Conservation (phyloP, 2,797 vertebrate genomes). For the Parambassis ranga region DNA sequence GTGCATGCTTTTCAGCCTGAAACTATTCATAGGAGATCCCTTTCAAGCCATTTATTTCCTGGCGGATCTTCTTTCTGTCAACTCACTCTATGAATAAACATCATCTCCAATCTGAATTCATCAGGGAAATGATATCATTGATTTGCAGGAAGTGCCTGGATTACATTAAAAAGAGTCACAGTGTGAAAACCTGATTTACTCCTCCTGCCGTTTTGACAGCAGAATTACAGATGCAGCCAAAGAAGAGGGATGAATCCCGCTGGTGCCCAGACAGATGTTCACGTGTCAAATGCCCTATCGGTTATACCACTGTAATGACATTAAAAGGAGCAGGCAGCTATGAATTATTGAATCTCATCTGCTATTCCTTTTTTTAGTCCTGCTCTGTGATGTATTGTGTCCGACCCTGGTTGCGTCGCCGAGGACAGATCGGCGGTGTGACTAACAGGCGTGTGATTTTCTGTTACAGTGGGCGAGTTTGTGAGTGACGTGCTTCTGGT, state of each 20-base stretch:
- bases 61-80: slow-evolving; percentile 20
- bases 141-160: slow-evolving; percentile 19
- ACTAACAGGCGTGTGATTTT: slow-evolving; percentile 57
- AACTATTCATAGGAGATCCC: slow-evolving; percentile 28
- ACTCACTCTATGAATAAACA: slow-evolving; percentile 55
- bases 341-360: slow-evolving; percentile 67
- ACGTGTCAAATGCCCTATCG: slow-evolving; percentile 50
- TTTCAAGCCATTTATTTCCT: slow-evolving; percentile 33
- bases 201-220: slow-evolving; percentile 37
- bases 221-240: slow-evolving; percentile 4
- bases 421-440: slow-evolving; percentile 19
- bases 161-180: slow-evolving; percentile 9
- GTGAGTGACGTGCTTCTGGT: slow-evolving; percentile 96
- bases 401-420: slow-evolving; percentile 3
- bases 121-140: slow-evolving; percentile 46
- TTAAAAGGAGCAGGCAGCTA: slow-evolving; percentile 49
- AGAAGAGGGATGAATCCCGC: slow-evolving; percentile 19
- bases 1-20: not conserved
- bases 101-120: slow-evolving; percentile 40
- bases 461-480: slow-evolving; percentile 91
- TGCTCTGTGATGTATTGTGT: slow-evolving; percentile 28
- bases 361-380: slow-evolving; percentile 43
- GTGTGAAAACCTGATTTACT: slow-evolving; percentile 44
- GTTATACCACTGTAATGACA: slow-evolving; percentile 43
- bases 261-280: slow-evolving; percentile 56